phyloP scores from a whole-genome alignment of 2,888 invertebrate genomes.

The Acrobeloides nanus region DNA sequence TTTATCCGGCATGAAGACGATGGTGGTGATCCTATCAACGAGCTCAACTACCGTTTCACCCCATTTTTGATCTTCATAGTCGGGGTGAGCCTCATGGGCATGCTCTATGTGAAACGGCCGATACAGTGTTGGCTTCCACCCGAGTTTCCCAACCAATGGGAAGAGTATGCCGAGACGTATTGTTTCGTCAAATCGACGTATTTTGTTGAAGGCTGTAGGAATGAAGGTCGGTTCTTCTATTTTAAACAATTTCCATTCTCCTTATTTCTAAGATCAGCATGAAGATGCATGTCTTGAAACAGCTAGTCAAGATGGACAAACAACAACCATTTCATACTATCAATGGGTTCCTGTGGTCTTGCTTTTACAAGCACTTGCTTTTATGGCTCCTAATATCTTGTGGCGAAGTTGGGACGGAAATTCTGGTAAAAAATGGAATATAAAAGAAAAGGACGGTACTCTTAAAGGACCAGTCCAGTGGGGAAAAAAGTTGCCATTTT shows the following conservation, averaged over 20 bases:
- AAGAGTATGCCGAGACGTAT: slow-evolving; percentile 49
- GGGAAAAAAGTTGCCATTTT: too few relatives aligned
- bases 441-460: too few relatives aligned
- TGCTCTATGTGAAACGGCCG: slow-evolving; percentile 17
- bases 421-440: too few relatives aligned
- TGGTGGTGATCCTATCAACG: slow-evolving; percentile 14
- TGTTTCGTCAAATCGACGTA: slow-evolving; percentile 50
- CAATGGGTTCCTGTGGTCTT: slow-evolving; percentile 20
- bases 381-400: slow-evolving; percentile 46
- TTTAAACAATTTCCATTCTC: too few relatives aligned
- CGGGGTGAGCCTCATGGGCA: slow-evolving; percentile 16
- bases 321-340: slow-evolving; percentile 25
- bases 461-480: too few relatives aligned
- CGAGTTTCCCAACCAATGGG: slow-evolving; percentile 48
- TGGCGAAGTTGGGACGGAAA: too few relatives aligned
- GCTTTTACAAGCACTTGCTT: slow-evolving; percentile 29
- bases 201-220: slow-evolving; percentile 29
- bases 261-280: too few relatives aligned
- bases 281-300: too few relatives aligned
- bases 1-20: slow-evolving; percentile 7
- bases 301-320: slow-evolving; percentile 24
- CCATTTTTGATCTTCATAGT: slow-evolving; percentile 3
- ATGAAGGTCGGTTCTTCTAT: slow-evolving; percentile 20
- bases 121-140: slow-evolving; percentile 51
- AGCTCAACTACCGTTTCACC: slow-evolving; percentile 12